Percentiles rank a stretch among this genome's conserved stretches.
phyloP scores from a whole-genome alignment of 2,113 vertebrate genomes.

The Rostratula benghalensis region DNA sequence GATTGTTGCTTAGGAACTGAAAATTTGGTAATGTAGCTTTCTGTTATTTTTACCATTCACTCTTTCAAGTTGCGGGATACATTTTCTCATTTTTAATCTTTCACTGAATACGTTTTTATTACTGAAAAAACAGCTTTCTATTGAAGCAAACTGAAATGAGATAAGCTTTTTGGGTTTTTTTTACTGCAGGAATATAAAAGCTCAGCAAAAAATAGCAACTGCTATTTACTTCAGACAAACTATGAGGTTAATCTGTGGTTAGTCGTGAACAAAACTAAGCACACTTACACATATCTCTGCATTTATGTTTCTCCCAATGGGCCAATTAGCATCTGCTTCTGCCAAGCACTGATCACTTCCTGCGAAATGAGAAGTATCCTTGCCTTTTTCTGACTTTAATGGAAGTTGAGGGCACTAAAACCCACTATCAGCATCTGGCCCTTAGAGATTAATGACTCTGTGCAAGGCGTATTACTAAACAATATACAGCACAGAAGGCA shows the following conservation, averaged over 20 bases:
- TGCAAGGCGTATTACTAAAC: constrained; percentile 44
- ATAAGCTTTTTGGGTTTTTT: neutral
- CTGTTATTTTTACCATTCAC: neutral
- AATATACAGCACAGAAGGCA: constrained; percentile 45
- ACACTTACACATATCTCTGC: neutral
- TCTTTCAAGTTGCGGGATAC: neutral
- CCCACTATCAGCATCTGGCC: neutral
- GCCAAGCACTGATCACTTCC: neutral
- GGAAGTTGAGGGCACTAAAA: neutral
- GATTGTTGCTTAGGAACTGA: neutral
- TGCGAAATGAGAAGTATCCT: neutral
- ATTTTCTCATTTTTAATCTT: neutral
- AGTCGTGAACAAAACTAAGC: neutral
- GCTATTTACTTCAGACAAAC: neutral
- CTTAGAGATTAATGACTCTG: neutral
- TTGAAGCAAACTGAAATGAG: neutral
- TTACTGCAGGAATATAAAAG: neutral
- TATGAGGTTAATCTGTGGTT: neutral
- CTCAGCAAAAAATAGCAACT: neutral
- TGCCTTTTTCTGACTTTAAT: neutral
- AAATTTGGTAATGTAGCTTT: neutral
- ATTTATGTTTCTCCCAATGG: neutral
- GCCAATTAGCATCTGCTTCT: constrained; percentile 20
- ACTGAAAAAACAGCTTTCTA: neutral
- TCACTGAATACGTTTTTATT: neutral